Evolutionary conservation across 2,888 invertebrate species (phyloP), one percentile per base, ranked within the genome.

Genomic region (Cepaea hortensis): DNA sequence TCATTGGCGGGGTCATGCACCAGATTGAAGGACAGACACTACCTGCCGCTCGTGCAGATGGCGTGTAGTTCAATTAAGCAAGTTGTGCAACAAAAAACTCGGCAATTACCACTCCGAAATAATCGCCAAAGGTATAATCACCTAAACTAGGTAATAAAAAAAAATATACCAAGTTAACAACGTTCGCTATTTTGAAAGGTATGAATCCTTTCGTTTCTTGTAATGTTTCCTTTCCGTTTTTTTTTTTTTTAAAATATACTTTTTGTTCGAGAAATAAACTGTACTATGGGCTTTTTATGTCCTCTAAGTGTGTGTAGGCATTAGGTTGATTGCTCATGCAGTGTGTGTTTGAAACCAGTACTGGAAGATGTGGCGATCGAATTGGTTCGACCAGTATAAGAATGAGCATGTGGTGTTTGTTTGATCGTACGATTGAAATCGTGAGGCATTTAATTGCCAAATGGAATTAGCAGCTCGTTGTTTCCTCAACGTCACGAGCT

Each of bases 31-130:
- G 11, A 76, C 50, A 50, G 50, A 50, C 50, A n/a, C 55, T 11
- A 50, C 5, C 18, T 76, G 76, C 20, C 76, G 50, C 76, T 76
- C 50, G 6, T 76, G 76, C 76, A 76, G 35, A 48, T 76, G 20
- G 7, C 76, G 76, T n/a, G 76, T 13, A 76, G 15, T 55, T 76
- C 76, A 76, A 76, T 76, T 76, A 76, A 76, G 55, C 11, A 76
- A 55, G 50, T n/a, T 11, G 11, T 7, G 20, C 50, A 76, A 76
- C 50, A 55, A 76, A 76, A 76, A 13, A 5, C 48, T 7, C 18
- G 68, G 55, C 55, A 76, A 76, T 76, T 76, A 76, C 76, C 76
- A n/a, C 18, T 4, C n/a, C 20, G 18, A 20, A 20, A 48, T 50
- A 76, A 76, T 76, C 76, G 50, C 20, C 48, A 20, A 3, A 48